phyloP scores from a whole-genome alignment of 2,797 vertebrate species.

The Orestias chungarensis region DNA sequence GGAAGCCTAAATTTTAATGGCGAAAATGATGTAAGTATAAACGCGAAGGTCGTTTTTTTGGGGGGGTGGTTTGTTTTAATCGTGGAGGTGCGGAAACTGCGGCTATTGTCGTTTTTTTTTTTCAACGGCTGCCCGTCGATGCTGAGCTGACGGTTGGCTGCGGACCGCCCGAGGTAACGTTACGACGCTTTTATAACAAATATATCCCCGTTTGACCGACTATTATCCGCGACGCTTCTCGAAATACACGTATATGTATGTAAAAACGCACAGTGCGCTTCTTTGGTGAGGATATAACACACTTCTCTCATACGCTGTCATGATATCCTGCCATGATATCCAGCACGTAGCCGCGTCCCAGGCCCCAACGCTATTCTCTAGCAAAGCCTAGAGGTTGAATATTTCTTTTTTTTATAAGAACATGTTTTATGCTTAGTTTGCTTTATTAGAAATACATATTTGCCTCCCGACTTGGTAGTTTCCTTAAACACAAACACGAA shows the following conservation, averaged over 20 bases:
- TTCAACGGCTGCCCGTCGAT: conserved; percentile 25
- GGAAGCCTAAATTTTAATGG: no score
- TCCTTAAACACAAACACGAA: rapidly evolving
- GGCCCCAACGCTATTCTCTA: conserved; percentile 2
- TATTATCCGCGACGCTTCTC: rapidly evolving
- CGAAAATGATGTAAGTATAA: conserved; percentile 54
- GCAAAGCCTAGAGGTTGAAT: neutral
- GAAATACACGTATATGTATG: rapidly evolving
- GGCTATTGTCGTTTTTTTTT: neutral
- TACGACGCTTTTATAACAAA: neutral
- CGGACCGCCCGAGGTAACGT: conserved; percentile 1
- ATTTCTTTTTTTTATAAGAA: rapidly evolving
- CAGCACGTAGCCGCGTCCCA: conserved; percentile 57
- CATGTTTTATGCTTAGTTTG: rapidly evolving
- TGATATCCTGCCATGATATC: neutral
- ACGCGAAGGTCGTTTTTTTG: rapidly evolving
- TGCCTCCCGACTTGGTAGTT: rapidly evolving
- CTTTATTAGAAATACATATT: rapidly evolving
- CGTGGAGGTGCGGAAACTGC: neutral
- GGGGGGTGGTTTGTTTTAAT: rapidly evolving
- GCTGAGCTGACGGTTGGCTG: conserved; percentile 5
- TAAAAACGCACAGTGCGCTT: rapidly evolving
- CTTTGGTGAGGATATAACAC: neutral
- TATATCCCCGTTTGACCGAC: neutral
- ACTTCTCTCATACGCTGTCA: conserved; percentile 27